These are phyloP conservation scores for Coregonus sp. DNA, from an alignment of 2,797 vertebrate species.

Conservation along the genomic window DNA sequence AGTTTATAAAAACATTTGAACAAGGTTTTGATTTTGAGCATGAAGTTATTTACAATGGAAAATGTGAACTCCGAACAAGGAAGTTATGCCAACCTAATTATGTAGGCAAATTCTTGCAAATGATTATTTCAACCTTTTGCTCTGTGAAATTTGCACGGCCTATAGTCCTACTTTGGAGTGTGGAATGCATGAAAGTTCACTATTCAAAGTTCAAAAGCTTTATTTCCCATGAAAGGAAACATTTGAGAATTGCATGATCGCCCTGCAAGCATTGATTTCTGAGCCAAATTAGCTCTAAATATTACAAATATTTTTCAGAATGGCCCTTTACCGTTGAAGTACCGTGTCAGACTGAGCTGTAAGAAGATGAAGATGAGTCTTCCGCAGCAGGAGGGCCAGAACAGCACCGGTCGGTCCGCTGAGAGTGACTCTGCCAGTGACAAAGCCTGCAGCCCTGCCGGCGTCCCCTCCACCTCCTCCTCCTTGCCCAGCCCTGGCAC, in stretches of 20 bases:
- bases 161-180: background rate
- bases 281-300: too few species aligned
- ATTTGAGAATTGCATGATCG: too few species aligned
- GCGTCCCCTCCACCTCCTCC: constrained; percentile 87
- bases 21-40: too few species aligned
- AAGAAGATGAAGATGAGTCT: constrained; percentile 94
- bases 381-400: constrained; percentile 83
- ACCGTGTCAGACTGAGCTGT: constrained; percentile 90
- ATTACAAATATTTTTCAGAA: constrained; percentile 77
- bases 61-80: too few species aligned
- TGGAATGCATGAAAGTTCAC: background rate
- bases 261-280: too few species aligned
- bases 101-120: background rate
- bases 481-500: constrained; percentile 91
- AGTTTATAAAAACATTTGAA: too few species aligned
- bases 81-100: too few species aligned
- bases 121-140: background rate
- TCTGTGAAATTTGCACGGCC: background rate
- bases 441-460: constrained; percentile 90
- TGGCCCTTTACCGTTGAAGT: constrained; percentile 94
- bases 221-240: too few species aligned
- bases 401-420: constrained; percentile 82
- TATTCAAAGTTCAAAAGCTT: background rate
- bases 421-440: constrained; percentile 99
- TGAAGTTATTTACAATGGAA: too few species aligned